Evolutionary conservation across 2,888 invertebrate species (phyloP).

Genomic region (Dolichopus griseipennis): DNA sequence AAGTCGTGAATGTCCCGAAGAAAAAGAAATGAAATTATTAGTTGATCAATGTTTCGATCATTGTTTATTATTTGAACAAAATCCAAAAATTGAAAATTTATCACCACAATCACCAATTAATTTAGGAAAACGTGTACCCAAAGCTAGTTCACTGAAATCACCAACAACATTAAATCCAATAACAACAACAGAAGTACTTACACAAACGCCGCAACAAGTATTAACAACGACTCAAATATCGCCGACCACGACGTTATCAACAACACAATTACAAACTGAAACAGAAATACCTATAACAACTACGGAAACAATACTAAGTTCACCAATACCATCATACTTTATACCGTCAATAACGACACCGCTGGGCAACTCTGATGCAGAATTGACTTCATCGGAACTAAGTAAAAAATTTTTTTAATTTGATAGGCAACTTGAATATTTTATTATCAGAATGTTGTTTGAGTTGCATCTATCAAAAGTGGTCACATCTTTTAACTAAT

Average conservation of each 20-base stretch:
- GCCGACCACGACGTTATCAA: too few species aligned
- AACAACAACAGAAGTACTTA: conserved; percentile 21
- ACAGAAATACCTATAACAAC: background rate
- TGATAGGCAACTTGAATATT: too few species aligned
- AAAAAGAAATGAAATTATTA: conserved; percentile 62
- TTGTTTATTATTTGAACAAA: conserved; percentile 50
- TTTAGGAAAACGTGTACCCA: conserved; percentile 42
- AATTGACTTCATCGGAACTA: background rate
- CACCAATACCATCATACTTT: background rate
- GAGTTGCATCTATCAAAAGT: too few species aligned
- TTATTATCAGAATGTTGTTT: too few species aligned
- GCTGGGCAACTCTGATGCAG: too few species aligned
- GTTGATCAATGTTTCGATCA: conserved; percentile 65
- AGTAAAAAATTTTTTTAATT: too few species aligned
- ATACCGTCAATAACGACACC: background rate
- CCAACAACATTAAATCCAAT: conserved; percentile 28
- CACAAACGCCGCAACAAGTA: conserved; percentile 10
- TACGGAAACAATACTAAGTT: background rate
- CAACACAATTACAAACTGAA: too few species aligned
- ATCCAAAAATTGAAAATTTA: conserved; percentile 35
- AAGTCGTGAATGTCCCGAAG: conserved; percentile 67
- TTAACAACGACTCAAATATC: background rate
- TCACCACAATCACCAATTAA: conserved; percentile 35
- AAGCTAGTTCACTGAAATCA: conserved; percentile 25
- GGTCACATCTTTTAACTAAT: too few species aligned